Conservation (phyloP, 2,888 invertebrate genomes). For the Thumatha senex region DNA sequence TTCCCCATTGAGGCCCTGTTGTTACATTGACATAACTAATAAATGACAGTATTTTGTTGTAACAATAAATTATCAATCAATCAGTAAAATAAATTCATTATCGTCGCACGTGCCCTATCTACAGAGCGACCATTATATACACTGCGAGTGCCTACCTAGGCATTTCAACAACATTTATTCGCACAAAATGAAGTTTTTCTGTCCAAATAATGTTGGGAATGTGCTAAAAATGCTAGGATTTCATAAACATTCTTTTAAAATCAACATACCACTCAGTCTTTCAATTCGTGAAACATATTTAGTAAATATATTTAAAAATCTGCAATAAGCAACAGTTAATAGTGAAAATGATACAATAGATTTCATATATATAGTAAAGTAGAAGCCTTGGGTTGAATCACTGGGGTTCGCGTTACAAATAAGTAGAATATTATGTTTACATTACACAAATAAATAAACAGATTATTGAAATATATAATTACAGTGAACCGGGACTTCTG, state of each 20-base stretch:
- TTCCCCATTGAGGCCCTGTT: too few relatives aligned
- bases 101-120: constrained; percentile 4
- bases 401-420: constrained; percentile 3
- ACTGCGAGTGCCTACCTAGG: constrained; percentile 16
- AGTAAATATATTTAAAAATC: constrained; percentile 56
- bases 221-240: constrained; percentile 43
- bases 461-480: constrained; percentile 3
- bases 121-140: constrained; percentile 12
- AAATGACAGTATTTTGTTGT: too few relatives aligned
- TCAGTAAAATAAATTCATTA: constrained; percentile 17
- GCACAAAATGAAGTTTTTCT: constrained; percentile 28
- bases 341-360: constrained; percentile 51
- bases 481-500: constrained; percentile 4
- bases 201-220: constrained; percentile 49
- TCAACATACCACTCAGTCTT: constrained; percentile 76
- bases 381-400: constrained; percentile 13
- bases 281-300: constrained; percentile 63
- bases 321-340: constrained; percentile 57
- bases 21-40: too few relatives aligned
- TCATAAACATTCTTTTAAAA: constrained; percentile 45
- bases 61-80: constrained; percentile 7
- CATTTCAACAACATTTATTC: constrained; percentile 28
- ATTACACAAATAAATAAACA: neutral
- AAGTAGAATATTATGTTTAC: neutral
- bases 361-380: constrained; percentile 49